These are phyloP conservation scores for Psittacula cyanocephala DNA, from an alignment of 2,113 vertebrate genomes.

Conservation along the genomic window DNA sequence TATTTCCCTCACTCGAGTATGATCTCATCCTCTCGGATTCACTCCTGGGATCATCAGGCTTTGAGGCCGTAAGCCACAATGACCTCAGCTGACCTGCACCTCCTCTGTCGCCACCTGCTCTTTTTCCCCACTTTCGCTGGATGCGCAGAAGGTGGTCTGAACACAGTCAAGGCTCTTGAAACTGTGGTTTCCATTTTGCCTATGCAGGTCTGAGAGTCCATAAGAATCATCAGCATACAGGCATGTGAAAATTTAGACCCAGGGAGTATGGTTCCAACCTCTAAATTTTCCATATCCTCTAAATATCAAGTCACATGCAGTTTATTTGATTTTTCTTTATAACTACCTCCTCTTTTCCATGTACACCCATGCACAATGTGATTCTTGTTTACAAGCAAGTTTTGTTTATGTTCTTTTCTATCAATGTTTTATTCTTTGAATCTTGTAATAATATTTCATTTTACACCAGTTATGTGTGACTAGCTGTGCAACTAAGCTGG, in stretches of 20 bases:
- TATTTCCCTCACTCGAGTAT: not conserved
- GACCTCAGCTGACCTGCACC: not conserved
- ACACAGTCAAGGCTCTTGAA: not conserved
- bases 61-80: not conserved
- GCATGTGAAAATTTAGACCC: not conserved
- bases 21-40: conserved; percentile 21
- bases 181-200: not conserved
- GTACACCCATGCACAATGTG: not conserved
- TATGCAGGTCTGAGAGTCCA: not conserved
- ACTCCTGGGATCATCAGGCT: not conserved
- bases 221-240: not conserved
- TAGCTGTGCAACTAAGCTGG: not conserved
- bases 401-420: not conserved
- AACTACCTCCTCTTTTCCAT: not conserved
- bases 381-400: not conserved
- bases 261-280: not conserved
- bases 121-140: not conserved
- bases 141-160: not conserved
- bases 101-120: not conserved
- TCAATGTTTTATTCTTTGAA: not conserved
- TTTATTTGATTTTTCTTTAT: not conserved
- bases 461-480: not conserved
- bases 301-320: not conserved
- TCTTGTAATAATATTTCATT: not conserved
- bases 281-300: not conserved